Percentiles rank a stretch among this genome's conserved stretches.
These are phyloP conservation scores for Butorides virescens DNA, from an alignment of 2,113 vertebrate species.

Conservation along the genomic window DNA sequence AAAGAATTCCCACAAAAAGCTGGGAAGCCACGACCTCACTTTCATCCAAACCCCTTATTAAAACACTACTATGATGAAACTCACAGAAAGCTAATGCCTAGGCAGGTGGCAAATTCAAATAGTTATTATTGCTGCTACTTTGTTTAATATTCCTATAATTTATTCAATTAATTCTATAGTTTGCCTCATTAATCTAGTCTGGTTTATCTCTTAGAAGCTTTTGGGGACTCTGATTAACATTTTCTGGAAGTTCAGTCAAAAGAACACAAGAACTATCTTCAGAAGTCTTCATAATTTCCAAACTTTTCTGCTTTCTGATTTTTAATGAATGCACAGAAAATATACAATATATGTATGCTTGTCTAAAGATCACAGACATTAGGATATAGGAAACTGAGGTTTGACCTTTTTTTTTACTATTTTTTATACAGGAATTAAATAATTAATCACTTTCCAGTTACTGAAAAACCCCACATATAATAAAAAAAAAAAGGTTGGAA, in stretches of 20 bases:
- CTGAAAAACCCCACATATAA: not conserved
- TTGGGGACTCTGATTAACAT: not conserved
- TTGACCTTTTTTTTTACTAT: not conserved
- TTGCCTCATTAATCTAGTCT: not conserved
- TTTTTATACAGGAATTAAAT: not conserved
- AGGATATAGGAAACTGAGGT: not conserved
- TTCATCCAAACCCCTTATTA: not conserved
- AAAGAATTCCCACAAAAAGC: not conserved
- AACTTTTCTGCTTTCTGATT: not conserved
- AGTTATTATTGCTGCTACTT: not conserved
- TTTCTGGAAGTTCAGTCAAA: not conserved
- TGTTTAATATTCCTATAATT: not conserved
- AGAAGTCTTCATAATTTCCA: not conserved
- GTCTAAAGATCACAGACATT: not conserved
- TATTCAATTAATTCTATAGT: not conserved
- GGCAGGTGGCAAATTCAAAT: not conserved
- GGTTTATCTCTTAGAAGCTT: not conserved
- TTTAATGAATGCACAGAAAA: not conserved
- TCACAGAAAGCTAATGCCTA: slow-evolving; percentile 12
- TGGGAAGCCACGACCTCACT: not conserved
- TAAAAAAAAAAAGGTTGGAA: not conserved
- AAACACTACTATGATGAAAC: not conserved
- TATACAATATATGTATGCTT: fast-evolving
- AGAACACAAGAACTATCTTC: not conserved
- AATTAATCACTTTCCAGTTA: not conserved